Evolutionary conservation across 2,113 vertebrate species (phyloP).

Genomic region (Oplegnathus fasciatus): DNA sequence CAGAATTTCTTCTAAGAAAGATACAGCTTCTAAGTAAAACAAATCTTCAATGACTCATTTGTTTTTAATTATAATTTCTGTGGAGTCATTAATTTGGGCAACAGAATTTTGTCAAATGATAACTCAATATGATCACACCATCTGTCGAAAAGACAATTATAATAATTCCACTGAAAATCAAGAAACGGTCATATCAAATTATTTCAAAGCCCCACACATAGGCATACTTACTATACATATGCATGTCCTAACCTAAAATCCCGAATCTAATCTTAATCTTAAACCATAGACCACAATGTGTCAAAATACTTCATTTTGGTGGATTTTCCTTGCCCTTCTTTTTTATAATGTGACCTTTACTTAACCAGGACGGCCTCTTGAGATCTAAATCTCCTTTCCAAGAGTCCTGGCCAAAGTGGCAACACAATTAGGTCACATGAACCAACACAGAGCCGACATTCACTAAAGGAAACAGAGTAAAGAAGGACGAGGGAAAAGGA

Average conservation of each 20-base stretch:
- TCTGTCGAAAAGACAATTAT: not conserved
- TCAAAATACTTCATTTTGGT: not conserved
- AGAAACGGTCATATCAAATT: not conserved
- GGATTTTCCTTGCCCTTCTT: not conserved
- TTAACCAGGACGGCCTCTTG: conserved; percentile 3
- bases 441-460: not conserved
- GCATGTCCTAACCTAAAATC: not conserved
- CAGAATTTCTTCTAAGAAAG: not conserved
- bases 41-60: not conserved
- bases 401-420: conserved; percentile 7
- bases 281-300: not conserved
- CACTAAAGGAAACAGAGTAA: not conserved
- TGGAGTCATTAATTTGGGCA: not conserved
- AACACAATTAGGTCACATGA: conserved; percentile 1
- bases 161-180: not conserved
- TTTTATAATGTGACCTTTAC: conserved; percentile 11
- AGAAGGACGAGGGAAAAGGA: not conserved
- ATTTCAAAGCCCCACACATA: not conserved
- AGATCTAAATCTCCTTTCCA: conserved; percentile 33
- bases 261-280: not conserved
- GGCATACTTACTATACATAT: not conserved
- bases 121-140: not conserved
- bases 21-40: not conserved
- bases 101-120: not conserved
- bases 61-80: not conserved